Base-by-base conservation (phyloP, 2,797 vertebrate genomes). In the Chelidonichthys spinosus region DNA sequence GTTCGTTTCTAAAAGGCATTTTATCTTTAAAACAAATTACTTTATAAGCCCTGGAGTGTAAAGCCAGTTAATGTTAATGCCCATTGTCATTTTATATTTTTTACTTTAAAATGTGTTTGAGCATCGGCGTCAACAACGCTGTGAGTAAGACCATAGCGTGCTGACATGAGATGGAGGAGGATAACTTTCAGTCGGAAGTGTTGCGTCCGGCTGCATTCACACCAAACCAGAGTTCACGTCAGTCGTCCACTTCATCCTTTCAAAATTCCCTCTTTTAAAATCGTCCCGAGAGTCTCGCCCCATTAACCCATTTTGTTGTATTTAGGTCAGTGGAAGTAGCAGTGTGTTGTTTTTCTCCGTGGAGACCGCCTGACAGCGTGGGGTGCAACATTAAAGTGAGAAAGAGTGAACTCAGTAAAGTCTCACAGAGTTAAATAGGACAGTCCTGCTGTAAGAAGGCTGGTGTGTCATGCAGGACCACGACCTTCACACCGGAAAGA, bases 281-380 rank as follows among this genome's bases (percentile, higher is more conserved):
- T 7, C 50, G 10, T 32, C 35, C 13, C 43, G 25, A 60, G 18
- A 70, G 10, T 50, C 42, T 44, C 49, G 33, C 56, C 18, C 39
- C 39, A 55, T 44, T 61, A 61, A 62, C 18, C 11, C 49, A 15
- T 56, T 52, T 55, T n/a, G 49, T 18, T 77, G 35, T 58, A 63
- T 70, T 52, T 0, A 62, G n/a, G 14, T 42, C 33, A 40, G 42
- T 1, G 33, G 3, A 44, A 43, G 18, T 14, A n/a, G 39, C 49
- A 14, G 53, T 10, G 10, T 54, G 25, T 47, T 56, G 18, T 18
- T 32, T 35, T 58, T 47, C 18, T 56, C 58, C 33, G 47, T 32
- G 46, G 50, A 76, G 83, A 64, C 66, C 74, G 39, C 58, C 13
- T 36, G 60, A 53, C 81, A 78, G 79, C 64, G 61, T 56, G 78